These are phyloP conservation scores for Aethina tumida DNA, from an alignment of 1,140 invertebrate species.

Conservation along the genomic window DNA sequence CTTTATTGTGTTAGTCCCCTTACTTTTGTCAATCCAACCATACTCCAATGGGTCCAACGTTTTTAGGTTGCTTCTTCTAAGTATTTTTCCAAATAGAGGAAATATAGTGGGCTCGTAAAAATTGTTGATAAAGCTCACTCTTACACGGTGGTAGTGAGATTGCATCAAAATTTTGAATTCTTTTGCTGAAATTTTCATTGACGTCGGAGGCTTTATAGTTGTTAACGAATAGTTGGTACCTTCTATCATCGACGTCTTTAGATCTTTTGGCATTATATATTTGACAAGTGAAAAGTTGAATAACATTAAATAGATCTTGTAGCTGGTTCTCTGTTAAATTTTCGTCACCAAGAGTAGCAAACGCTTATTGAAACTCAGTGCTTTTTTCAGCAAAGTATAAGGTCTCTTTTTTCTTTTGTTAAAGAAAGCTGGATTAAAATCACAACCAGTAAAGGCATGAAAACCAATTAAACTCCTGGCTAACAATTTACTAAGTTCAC, in stretches of 20 bases:
- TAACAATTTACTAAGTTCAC: conserved; percentile 11
- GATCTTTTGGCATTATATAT: conserved; percentile 18
- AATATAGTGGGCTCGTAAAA: conserved; percentile 20
- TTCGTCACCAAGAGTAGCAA: conserved; percentile 4
- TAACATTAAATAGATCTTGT: conserved; percentile 9
- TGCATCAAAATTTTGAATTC: conserved; percentile 19
- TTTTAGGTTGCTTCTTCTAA: too few species aligned
- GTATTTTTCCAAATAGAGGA: too few species aligned
- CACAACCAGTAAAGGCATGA: conserved; percentile 14
- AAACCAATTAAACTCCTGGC: conserved; percentile 10
- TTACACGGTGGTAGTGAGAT: conserved; percentile 19
- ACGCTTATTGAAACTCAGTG: conserved; percentile 12
- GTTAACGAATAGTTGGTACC: conserved; percentile 18
- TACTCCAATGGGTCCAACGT: too few species aligned
- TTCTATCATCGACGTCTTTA: conserved; percentile 19
- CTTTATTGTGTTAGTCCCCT: too few species aligned
- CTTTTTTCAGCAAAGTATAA: conserved; percentile 6
- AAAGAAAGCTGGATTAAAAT: conserved; percentile 17
- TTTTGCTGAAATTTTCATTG: conserved; percentile 21
- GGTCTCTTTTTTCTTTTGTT: conserved; percentile 7
- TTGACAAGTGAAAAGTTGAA: conserved; percentile 12
- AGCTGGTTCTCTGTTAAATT: conserved; percentile 6
- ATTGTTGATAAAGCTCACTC: conserved; percentile 17
- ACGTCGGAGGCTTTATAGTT: conserved; percentile 19
- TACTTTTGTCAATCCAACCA: too few species aligned